These are phyloP conservation scores for Zapus hudsonius DNA, from an alignment of 2,113 vertebrate genomes.

Conservation along the genomic window DNA sequence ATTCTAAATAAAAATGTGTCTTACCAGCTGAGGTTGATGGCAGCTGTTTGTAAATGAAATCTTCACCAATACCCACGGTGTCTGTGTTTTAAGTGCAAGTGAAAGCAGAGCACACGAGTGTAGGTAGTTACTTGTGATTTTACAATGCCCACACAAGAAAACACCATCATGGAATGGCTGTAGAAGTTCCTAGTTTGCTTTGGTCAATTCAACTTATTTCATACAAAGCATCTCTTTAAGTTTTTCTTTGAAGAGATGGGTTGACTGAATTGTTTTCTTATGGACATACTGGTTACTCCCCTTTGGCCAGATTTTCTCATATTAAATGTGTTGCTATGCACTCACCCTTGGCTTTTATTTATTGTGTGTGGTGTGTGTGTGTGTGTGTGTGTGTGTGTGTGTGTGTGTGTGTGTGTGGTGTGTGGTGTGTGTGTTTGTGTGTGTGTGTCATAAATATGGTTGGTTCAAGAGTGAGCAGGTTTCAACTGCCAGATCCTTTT, in stretches of 20 bases:
- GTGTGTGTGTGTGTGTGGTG: neutral
- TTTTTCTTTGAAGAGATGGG: neutral
- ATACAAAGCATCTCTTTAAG: neutral
- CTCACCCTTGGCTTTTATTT: neutral
- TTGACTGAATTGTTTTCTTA: neutral
- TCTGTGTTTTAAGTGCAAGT: constrained; percentile 11
- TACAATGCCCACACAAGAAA: neutral
- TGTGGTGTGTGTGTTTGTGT: neutral
- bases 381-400: neutral
- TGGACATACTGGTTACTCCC: neutral
- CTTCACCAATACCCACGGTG: neutral
- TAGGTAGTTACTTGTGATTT: neutral
- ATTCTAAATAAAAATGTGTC: neutral
- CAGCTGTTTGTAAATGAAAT: constrained; percentile 8
- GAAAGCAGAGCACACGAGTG: neutral
- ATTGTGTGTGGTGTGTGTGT: too few species aligned
- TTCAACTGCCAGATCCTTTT: neutral
- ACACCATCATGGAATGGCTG: neutral
- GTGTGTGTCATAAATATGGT: too few species aligned
- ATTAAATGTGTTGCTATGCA: neutral
- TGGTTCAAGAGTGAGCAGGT: neutral
- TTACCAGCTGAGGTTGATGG: neutral
- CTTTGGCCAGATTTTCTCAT: neutral
- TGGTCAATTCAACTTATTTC: neutral
- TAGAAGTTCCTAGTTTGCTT: neutral